These are phyloP conservation scores for Malurus cyaneus DNA, from an alignment of 2,113 vertebrate species.

Conservation along the genomic window DNA sequence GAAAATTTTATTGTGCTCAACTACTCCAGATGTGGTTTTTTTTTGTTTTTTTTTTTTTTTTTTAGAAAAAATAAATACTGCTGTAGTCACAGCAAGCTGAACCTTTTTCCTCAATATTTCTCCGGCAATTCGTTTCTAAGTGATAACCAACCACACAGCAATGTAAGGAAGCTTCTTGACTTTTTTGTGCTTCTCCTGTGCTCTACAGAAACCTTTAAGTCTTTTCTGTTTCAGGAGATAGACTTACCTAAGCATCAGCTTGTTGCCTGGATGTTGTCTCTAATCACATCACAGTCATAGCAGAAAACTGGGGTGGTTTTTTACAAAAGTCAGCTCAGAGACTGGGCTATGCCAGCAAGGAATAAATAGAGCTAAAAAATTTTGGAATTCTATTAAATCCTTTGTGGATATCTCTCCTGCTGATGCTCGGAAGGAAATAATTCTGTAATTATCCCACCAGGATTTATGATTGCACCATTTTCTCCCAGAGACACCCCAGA, in stretches of 20 bases:
- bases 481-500: background rate
- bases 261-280: background rate
- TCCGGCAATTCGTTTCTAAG: background rate
- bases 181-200: background rate
- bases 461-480: background rate
- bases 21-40: background rate
- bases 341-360: background rate
- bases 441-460: background rate
- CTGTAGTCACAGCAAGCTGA: background rate
- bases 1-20: background rate
- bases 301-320: background rate
- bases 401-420: background rate
- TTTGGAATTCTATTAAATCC: background rate
- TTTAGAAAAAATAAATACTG: background rate
- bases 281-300: background rate
- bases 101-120: background rate
- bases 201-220: background rate
- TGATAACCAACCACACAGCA: background rate
- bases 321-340: background rate
- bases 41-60: background rate
- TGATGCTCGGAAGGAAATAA: background rate
- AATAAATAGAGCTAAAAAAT: background rate
- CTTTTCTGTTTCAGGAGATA: background rate
- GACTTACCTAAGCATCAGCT: background rate
- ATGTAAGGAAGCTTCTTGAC: background rate